Evolutionary conservation across 2,113 vertebrate species (phyloP).

Genomic region (Diadophis punctatus): DNA sequence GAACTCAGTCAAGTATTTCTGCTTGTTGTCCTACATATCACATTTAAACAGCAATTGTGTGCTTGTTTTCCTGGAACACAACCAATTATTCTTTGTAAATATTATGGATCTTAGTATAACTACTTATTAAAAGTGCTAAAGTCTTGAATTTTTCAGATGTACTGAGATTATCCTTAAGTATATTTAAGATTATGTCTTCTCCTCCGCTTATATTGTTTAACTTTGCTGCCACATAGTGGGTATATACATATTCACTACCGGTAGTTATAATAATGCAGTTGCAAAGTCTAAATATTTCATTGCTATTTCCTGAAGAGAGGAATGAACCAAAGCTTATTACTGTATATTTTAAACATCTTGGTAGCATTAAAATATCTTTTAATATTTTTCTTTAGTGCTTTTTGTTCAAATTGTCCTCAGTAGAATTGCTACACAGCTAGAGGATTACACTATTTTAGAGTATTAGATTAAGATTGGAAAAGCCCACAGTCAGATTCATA

Average conservation of each 20-base stretch:
- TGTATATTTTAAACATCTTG: neutral
- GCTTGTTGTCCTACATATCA: neutral
- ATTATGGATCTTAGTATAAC: neutral
- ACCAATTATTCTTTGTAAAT: neutral
- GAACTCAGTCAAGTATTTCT: neutral
- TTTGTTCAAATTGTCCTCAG: neutral
- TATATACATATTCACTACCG: conserved; percentile 7
- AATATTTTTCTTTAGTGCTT: neutral
- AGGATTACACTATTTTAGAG: neutral
- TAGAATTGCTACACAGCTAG: neutral
- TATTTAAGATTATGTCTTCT: neutral
- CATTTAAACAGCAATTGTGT: neutral
- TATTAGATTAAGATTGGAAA: neutral
- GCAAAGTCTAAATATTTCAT: neutral
- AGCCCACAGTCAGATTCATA: neutral
- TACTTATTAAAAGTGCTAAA: neutral
- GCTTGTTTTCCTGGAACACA: neutral
- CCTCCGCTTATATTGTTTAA: conserved; percentile 21
- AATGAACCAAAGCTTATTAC: neutral
- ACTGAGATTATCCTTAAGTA: neutral
- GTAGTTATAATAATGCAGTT: neutral
- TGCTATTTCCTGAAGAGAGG: neutral
- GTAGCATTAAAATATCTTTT: neutral
- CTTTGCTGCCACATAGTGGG: conserved; percentile 63
- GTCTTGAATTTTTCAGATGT: neutral